phyloP scores from a whole-genome alignment of 2,113 vertebrate genomes.

The Talpa occidentalis region DNA sequence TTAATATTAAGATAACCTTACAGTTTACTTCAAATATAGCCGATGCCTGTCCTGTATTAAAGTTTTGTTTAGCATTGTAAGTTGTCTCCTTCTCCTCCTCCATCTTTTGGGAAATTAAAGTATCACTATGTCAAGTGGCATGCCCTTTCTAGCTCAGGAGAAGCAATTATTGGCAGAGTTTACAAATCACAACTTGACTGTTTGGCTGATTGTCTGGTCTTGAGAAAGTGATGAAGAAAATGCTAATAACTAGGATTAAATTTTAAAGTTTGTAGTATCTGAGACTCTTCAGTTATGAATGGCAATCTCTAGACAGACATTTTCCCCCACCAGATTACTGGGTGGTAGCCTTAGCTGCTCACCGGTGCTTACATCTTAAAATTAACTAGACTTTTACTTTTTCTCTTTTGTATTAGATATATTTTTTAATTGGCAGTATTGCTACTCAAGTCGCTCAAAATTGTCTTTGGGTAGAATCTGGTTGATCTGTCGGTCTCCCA shows the following conservation, averaged over 20 bases:
- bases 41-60: not conserved
- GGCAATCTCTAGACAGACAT: not conserved
- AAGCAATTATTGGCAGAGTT: not conserved
- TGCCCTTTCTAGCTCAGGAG: not conserved
- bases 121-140: not conserved
- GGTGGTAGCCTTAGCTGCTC: not conserved
- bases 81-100: not conserved
- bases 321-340: not conserved
- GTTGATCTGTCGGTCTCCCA: not conserved
- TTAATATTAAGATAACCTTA: not conserved
- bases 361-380: not conserved
- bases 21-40: not conserved
- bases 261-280: not conserved
- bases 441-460: not conserved
- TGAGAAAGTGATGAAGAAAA: not conserved
- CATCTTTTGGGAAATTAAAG: not conserved
- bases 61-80: not conserved
- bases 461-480: not conserved
- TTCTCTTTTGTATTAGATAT: not conserved
- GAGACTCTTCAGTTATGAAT: not conserved
- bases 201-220: not conserved
- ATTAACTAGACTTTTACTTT: not conserved
- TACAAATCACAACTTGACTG: not conserved
- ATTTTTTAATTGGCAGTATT: not conserved
- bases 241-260: not conserved